Base-by-base conservation (phyloP, 2,888 invertebrate species). In the Allolobophora icterica region DNA sequence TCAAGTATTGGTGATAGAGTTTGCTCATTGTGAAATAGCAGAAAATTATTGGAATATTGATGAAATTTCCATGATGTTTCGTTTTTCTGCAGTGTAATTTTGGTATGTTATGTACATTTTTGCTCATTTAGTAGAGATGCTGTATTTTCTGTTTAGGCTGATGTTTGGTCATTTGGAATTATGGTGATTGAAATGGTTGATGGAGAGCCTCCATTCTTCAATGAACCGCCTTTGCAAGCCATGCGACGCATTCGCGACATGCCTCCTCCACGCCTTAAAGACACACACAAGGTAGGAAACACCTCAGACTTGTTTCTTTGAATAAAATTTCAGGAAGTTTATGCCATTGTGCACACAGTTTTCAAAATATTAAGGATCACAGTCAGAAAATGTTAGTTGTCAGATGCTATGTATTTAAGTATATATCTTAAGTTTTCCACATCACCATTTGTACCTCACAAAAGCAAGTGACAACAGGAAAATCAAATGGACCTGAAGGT, bases 181-280 rank as follows among this genome's bases (percentile, higher is more conserved):
- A 99, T 99, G 99, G 97, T 99, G 19, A 99, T 99, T 92, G 99
- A 99, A 96, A 99, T 99, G 99, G 98, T 99, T 0, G 99, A 99
- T 94, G 99, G 99, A 0, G 99, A 99, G 95, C 99, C 99, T 42
- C 99, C 99, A 0, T 99, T 99, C 96, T 99, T 99, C 96, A 99
- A 99, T 95, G 99, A 99, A 95, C 99, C 99, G 52, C 99, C 99
- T 0, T 96, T 99, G 91, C 96, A 97, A 92, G 98, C 98, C 38
- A 98, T 98, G 98, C 96, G 98, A 90, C 96, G 98, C 90, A 98
- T 98, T 94, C 96, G 98, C 93, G 99, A 99, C 95, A 99, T 98
- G 98, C 98, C 98, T 90, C 99, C 99, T 91, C 99, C 99, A 2
- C 97, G 98, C 95, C 96, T 99, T 93, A 98, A 98, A 95, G 95